Percentiles rank a stretch among this genome's conserved stretches.
Conservation (phyloP, 2,797 vertebrate genomes). For the Myotis daubentonii region DNA sequence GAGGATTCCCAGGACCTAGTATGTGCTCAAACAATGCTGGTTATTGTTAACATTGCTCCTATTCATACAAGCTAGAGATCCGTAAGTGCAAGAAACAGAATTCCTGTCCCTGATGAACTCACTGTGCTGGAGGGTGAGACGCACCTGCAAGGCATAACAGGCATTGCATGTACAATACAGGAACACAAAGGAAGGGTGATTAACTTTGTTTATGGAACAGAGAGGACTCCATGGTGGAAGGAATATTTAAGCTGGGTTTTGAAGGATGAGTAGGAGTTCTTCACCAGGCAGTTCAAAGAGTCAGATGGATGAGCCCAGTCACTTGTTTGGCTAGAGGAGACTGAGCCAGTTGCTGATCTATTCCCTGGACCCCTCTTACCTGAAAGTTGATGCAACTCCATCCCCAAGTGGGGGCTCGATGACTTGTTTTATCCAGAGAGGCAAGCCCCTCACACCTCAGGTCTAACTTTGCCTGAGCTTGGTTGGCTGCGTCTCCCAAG, state of each 20-base stretch:
- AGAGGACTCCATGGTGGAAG: neutral
- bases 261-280: neutral
- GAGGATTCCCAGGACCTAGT: accelerated
- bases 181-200: neutral
- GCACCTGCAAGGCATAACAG: neutral
- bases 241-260: neutral
- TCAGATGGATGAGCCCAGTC: neutral
- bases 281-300: neutral
- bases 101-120: neutral
- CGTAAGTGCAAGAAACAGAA: accelerated
- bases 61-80: neutral
- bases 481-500: neutral
- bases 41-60: accelerated
- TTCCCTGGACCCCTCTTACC: neutral
- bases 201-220: neutral
- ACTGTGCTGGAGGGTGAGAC: neutral
- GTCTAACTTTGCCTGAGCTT: neutral
- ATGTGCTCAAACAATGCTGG: accelerated
- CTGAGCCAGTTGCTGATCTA: neutral
- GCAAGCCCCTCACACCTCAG: neutral
- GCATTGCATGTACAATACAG: neutral
- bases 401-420: accelerated
- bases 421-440: neutral
- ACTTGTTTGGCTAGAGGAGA: neutral
- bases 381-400: neutral